Conservation (phyloP, 1,140 invertebrate genomes). For the Drosophila lacteicornis region DNA sequence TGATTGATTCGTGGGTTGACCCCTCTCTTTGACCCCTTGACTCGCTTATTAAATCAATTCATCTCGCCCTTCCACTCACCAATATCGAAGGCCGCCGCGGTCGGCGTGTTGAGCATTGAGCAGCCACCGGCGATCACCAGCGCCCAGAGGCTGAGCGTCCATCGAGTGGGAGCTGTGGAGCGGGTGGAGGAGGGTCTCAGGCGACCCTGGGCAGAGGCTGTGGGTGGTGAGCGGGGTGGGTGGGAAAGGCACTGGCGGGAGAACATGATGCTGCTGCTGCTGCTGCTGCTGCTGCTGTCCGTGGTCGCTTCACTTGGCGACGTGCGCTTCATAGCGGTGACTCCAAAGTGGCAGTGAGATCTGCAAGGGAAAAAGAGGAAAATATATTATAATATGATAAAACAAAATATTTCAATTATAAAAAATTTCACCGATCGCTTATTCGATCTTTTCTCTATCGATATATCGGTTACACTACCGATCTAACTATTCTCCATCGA, state of each 20-base stretch:
- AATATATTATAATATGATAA: not conserved
- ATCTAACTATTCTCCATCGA: too few relatives aligned
- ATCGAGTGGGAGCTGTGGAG: constrained; percentile 43
- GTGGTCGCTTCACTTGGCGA: constrained; percentile 47
- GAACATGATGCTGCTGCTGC: constrained; percentile 58
- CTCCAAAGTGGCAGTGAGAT: constrained; percentile 56
- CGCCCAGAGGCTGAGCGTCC: constrained; percentile 65
- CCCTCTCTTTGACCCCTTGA: constrained; percentile 16
- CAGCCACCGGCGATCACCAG: constrained; percentile 68
- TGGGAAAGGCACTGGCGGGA: constrained; percentile 84
- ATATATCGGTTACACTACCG: too few relatives aligned
- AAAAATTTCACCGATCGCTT: too few relatives aligned
- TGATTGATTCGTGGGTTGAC: constrained; percentile 48
- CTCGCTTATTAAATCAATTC: constrained; percentile 25
- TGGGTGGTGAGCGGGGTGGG: constrained; percentile 35
- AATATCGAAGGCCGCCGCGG: constrained; percentile 75
- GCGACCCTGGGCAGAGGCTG: constrained; percentile 25
- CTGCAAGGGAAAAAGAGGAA: constrained; percentile 35
- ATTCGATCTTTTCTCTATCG: too few relatives aligned
- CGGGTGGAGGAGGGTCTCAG: constrained; percentile 25
- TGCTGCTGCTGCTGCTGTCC: constrained; percentile 24
- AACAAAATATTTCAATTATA: not conserved
- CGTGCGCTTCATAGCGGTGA: constrained; percentile 23
- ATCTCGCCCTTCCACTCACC: constrained; percentile 59
- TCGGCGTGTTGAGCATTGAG: constrained; percentile 69